Percentiles rank a stretch among this genome's conserved stretches.
Evolutionary conservation across 2,888 invertebrate genomes (phyloP).

Genomic region (Lepidocyrtoides sp.): DNA sequence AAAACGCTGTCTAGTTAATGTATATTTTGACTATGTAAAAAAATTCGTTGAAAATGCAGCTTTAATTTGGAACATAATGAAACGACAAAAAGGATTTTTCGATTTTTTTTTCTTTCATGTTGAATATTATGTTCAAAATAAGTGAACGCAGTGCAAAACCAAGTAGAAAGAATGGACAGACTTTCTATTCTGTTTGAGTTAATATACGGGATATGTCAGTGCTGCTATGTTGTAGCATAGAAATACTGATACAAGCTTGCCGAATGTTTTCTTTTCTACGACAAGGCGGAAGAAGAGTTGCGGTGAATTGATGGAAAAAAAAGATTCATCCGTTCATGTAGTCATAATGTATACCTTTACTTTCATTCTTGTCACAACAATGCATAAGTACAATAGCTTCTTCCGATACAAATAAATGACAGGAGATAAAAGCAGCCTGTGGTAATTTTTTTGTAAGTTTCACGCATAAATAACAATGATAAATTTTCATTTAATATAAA

Average conservation of each 20-base stretch:
- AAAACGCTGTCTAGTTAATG: background rate
- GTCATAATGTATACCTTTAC: background rate
- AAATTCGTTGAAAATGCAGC: background rate
- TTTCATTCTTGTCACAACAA: background rate
- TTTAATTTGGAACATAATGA: background rate
- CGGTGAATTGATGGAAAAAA: background rate
- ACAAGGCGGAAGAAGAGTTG: background rate
- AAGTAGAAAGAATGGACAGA: too few species aligned
- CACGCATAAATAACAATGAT: background rate
- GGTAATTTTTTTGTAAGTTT: background rate
- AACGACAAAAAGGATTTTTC: too few species aligned
- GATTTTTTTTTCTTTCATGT: too few species aligned
- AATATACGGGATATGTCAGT: too few species aligned
- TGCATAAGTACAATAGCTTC: background rate
- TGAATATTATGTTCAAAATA: too few species aligned
- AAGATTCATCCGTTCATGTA: background rate
- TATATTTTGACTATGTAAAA: slow-evolving; percentile 2
- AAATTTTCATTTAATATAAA: background rate
- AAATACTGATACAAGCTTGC: background rate
- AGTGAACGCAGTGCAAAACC: too few species aligned
- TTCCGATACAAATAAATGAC: background rate
- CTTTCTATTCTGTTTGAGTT: too few species aligned
- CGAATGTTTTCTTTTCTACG: background rate
- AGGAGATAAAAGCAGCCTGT: background rate
- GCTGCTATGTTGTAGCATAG: too few species aligned